These are phyloP conservation scores for Zele albiditarsus DNA, from an alignment of 2,888 invertebrate species.

Conservation along the genomic window DNA sequence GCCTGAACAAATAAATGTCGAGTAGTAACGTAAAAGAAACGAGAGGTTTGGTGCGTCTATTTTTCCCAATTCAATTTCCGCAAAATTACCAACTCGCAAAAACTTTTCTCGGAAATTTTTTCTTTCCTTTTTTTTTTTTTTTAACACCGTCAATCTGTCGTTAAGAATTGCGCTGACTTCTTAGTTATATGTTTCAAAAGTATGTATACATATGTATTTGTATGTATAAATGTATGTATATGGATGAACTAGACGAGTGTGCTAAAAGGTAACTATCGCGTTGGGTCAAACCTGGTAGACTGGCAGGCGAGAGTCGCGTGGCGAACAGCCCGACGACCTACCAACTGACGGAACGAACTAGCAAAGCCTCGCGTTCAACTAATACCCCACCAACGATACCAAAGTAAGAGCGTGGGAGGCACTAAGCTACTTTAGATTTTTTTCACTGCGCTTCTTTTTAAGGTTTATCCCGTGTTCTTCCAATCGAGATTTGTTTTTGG, in stretches of 20 bases:
- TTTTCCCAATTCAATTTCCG: conserved; percentile 22
- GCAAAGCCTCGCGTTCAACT: conserved; percentile 49
- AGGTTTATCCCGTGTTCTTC: conserved; percentile 30
- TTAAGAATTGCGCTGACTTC: conserved; percentile 7
- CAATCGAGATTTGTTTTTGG: background rate
- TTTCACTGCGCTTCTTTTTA: conserved; percentile 44
- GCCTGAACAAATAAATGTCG: conserved; percentile 18
- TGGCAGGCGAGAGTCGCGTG: conserved; percentile 58
- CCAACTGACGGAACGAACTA: conserved; percentile 51
- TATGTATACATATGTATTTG: conserved; percentile 30
- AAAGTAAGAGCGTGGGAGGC: conserved; percentile 64
- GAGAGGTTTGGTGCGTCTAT: conserved; percentile 12
- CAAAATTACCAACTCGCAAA: conserved; percentile 7
- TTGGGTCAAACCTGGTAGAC: conserved; percentile 60
- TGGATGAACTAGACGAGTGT: conserved; percentile 26
- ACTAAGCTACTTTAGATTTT: conserved; percentile 62
- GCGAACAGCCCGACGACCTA: conserved; percentile 61
- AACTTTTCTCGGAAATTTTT: background rate
- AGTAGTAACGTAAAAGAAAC: conserved; percentile 27
- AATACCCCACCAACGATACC: conserved; percentile 61
- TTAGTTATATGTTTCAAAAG: background rate
- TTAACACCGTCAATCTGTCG: conserved; percentile 23
- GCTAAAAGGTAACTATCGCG: conserved; percentile 53
- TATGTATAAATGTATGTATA: conserved; percentile 18
- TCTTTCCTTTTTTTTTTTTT: conserved; percentile 27